Conservation (phyloP, 2,113 vertebrate genomes). For the Lycaon pictus region DNA sequence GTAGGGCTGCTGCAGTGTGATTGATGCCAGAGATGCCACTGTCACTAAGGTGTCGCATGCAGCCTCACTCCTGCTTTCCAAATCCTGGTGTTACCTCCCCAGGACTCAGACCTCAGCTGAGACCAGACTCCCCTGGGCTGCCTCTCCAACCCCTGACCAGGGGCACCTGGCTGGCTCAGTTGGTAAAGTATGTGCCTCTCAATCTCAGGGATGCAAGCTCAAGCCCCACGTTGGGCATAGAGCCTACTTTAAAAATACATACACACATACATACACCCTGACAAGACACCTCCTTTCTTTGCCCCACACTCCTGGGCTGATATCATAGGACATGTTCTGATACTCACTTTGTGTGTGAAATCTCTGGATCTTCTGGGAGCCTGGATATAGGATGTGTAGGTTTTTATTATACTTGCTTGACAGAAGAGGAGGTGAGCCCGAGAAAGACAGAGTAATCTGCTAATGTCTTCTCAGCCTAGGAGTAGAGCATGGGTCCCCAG, state of each 20-base stretch:
- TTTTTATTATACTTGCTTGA: too few relatives aligned
- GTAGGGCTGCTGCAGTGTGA: not conserved
- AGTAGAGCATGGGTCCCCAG: too few relatives aligned
- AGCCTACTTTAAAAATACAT: not conserved
- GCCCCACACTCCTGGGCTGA: not conserved
- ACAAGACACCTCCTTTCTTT: not conserved
- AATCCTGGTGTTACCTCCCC: not conserved
- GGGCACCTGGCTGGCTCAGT: not conserved
- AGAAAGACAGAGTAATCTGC: too few relatives aligned
- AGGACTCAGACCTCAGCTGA: not conserved
- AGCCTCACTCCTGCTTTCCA: not conserved
- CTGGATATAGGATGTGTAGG: not conserved
- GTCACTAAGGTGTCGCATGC: not conserved
- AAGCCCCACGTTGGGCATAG: not conserved
- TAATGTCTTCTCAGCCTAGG: too few relatives aligned
- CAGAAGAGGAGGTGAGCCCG: too few relatives aligned
- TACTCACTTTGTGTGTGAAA: not conserved
- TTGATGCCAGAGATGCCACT: not conserved
- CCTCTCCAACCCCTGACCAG: not conserved
- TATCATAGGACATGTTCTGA: accelerated
- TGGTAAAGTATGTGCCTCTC: not conserved
- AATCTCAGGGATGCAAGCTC: not conserved
- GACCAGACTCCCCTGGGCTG: not conserved
- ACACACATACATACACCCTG: not conserved
- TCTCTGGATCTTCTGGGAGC: not conserved